Evolutionary conservation across 2,113 vertebrate genomes (phyloP).

Genomic region (Onychostoma macrolepis): DNA sequence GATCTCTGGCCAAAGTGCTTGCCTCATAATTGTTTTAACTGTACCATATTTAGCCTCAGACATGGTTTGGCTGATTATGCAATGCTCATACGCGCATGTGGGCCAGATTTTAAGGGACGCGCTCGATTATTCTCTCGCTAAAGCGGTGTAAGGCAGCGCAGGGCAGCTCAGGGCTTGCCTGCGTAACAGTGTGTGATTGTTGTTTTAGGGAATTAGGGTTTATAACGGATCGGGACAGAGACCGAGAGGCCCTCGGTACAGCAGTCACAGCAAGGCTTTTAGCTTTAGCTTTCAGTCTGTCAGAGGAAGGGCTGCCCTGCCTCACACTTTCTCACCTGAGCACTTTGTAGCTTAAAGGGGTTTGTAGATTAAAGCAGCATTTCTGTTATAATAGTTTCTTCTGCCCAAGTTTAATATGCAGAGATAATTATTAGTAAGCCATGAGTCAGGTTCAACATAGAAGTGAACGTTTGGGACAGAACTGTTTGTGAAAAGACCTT

Average conservation of each 20-base stretch:
- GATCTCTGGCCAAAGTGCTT: constrained; percentile 39
- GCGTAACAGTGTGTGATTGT: constrained; percentile 48
- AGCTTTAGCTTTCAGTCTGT: background rate
- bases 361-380: background rate
- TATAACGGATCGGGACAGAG: constrained; percentile 28
- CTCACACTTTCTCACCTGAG: background rate
- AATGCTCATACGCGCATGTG: constrained; percentile 7
- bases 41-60: constrained; percentile 52
- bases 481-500: background rate
- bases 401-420: background rate
- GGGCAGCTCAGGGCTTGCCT: constrained; percentile 46
- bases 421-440: background rate
- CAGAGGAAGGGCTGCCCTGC: background rate
- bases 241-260: constrained; percentile 17
- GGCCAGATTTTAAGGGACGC: constrained; percentile 22
- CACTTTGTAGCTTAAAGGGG: background rate
- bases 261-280: constrained; percentile 25
- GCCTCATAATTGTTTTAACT: constrained; percentile 54
- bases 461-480: background rate
- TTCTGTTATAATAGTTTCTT: constrained; percentile 1
- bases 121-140: constrained; percentile 19
- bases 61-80: constrained; percentile 42
- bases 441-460: background rate
- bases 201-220: constrained; percentile 55
- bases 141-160: constrained; percentile 1